Evolutionary conservation across 2,113 vertebrate genomes (phyloP).

Genomic region (Microcebus tavaratra): DNA sequence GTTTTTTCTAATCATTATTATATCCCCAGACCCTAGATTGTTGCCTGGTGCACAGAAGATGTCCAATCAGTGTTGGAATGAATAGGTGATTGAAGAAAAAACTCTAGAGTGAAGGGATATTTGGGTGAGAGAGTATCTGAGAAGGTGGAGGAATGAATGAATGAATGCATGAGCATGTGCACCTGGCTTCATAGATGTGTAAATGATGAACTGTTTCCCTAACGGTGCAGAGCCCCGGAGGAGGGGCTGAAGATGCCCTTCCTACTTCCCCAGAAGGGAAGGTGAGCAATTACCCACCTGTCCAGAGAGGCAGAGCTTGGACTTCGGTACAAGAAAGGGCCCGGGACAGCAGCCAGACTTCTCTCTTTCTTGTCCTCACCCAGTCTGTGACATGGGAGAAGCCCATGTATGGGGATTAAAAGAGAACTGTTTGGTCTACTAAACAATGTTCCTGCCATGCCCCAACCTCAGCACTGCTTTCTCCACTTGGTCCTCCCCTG

Average conservation of each 20-base stretch:
- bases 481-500: not conserved
- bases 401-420: not conserved
- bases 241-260: not conserved
- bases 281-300: not conserved
- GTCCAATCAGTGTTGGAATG: not conserved
- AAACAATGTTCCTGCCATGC: not conserved
- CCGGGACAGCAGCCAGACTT: not conserved
- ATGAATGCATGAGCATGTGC: too few relatives aligned
- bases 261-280: not conserved
- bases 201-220: not conserved
- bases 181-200: fast-evolving
- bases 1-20: not conserved
- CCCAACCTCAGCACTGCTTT: not conserved
- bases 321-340: not conserved
- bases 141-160: not conserved
- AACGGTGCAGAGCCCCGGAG: not conserved
- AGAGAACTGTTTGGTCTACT: not conserved
- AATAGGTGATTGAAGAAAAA: not conserved
- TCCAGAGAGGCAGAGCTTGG: not conserved
- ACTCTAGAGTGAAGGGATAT: not conserved
- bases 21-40: not conserved
- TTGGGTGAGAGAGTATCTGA: not conserved
- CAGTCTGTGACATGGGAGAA: not conserved
- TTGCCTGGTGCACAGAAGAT: not conserved
- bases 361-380: not conserved